Evolutionary conservation across 2,113 vertebrate genomes (phyloP).

Genomic region (Actenoides hombroni): DNA sequence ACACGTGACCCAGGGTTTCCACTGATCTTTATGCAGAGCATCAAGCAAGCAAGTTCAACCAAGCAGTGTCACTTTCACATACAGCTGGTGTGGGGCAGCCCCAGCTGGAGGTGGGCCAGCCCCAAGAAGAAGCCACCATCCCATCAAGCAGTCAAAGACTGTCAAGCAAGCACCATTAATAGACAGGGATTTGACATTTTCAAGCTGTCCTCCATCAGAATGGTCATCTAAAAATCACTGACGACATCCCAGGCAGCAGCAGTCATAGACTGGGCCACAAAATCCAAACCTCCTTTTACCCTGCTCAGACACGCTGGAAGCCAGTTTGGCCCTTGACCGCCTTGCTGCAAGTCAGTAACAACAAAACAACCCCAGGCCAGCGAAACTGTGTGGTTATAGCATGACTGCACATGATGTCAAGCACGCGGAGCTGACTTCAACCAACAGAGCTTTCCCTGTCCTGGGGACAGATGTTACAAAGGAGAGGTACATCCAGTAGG

Average conservation of each 20-base stretch:
- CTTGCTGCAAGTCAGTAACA: background rate
- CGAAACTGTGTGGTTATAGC: background rate
- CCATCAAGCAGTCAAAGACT: background rate
- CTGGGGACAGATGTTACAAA: accelerated
- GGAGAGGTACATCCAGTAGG: background rate
- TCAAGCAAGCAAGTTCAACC: too few relatives aligned
- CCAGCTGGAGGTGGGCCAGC: too few relatives aligned
- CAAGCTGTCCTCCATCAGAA: background rate
- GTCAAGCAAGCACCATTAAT: background rate
- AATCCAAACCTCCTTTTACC: background rate
- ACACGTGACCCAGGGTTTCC: background rate
- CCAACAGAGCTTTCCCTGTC: background rate
- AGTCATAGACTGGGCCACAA: background rate
- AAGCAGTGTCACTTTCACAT: too few relatives aligned
- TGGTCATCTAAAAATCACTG: background rate
- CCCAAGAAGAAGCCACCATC: background rate
- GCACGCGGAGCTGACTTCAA: background rate
- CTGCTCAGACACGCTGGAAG: accelerated
- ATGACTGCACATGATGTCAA: background rate
- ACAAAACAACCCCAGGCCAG: background rate
- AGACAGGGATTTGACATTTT: background rate
- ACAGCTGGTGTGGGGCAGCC: background rate
- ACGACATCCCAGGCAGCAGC: background rate
- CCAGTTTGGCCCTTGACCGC: background rate
- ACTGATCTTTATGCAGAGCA: background rate